Conservation (phyloP, 2,888 invertebrate species). For the Trichogramma evanescens region DNA sequence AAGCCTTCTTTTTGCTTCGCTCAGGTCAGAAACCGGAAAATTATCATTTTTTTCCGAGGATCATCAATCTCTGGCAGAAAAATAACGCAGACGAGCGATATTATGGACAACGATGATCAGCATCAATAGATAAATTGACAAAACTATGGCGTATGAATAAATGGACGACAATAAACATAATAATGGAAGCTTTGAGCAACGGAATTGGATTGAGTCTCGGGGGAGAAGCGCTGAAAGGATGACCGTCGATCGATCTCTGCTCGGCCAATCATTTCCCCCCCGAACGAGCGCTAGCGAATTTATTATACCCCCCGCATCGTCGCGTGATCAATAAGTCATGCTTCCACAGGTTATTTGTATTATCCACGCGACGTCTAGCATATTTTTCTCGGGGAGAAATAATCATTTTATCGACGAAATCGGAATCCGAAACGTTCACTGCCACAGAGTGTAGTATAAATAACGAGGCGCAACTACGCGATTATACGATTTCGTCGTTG, state of each 20-base stretch:
- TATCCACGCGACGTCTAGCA: not conserved
- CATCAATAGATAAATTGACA: too few species aligned
- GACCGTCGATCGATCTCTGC: constrained; percentile 24
- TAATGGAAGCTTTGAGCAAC: too few species aligned
- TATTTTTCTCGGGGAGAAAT: not conserved
- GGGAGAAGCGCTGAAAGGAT: constrained; percentile 17
- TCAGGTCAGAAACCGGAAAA: too few species aligned
- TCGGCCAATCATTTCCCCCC: constrained; percentile 20
- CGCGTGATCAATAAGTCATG: constrained; percentile 19
- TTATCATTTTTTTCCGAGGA: not conserved
- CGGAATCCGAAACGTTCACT: constrained; percentile 25
- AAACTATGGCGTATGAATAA: too few species aligned
- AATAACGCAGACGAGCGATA: too few species aligned
- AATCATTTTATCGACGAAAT: not conserved
- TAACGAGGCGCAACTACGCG: too few species aligned
- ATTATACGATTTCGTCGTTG: too few species aligned
- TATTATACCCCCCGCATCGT: constrained; percentile 18
- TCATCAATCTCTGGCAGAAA: not conserved
- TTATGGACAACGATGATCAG: too few species aligned
- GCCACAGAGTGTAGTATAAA: constrained; percentile 11
- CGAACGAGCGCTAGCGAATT: constrained; percentile 11
- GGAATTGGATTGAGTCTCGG: constrained; percentile 22
- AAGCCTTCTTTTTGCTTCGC: not conserved
- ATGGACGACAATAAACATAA: too few species aligned
- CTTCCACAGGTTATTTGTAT: constrained; percentile 3